Evolutionary conservation across 2,113 vertebrate genomes (phyloP), one percentile per base, ranked within the genome.

Genomic region (Acrocephalus arundinaceus): DNA sequence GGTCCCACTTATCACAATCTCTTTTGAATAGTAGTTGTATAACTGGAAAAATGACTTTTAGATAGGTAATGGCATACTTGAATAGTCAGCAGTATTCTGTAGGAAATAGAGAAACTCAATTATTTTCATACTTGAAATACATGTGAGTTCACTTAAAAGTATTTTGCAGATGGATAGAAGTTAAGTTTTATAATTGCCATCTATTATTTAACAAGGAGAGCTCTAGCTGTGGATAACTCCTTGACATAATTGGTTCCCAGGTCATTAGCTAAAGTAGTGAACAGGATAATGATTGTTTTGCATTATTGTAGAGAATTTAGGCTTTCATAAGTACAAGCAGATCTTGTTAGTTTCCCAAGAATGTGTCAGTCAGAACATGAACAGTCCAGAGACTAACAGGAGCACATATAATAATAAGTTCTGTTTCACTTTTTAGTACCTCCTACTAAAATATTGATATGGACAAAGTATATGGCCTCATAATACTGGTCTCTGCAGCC

Each of bases 241-340:
- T 54, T 86, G 75, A n/a, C 33, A 52, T 86, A 84, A 84, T 62
- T 88, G 68, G 33, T 78, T 94, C 39, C 25, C 12, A 59, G 68
- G 71, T 95, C 62, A 67, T 90, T 97, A 93, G 67, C 65, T 62
- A 76, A 81, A 84, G 46, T 87, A 73, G 65, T 81, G 88, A 89
- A 54, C 72, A 89, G 30, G 67, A 61, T 61, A 91, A 71, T 87
- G 46, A 55, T 78, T 84, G 48, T 65, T 96, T 91, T 91, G 54
- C 74, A 49, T 94, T 94, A 55, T 33, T 91, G 43, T 81, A 55
- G 74, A 87, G 33, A 89, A 86, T 66, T 92, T n/a, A 37, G 30
- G 31, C 45, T 49, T 71, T 71, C 33, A 9, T 48, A 63, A 78
- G 33, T 68, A 54, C 62, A 87, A 88, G 76, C 30, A 92, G 31